Conservation (phyloP, 2,797 vertebrate species). For the Muscicapa comitata region DNA sequence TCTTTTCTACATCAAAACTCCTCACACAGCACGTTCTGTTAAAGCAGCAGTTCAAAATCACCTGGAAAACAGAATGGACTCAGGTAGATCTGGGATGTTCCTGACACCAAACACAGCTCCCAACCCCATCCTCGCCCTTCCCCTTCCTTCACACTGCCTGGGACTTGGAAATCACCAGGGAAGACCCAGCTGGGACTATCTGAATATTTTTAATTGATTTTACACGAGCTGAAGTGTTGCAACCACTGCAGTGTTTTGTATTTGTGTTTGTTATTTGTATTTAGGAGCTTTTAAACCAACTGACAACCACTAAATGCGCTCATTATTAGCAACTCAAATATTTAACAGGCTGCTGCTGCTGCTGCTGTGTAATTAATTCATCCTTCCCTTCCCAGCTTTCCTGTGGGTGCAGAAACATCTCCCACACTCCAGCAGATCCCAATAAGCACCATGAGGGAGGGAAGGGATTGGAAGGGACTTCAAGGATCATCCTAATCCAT, state of each 20-base stretch:
- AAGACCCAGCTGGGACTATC: neutral
- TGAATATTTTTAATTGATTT: neutral
- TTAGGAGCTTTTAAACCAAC: neutral
- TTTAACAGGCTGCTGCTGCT: neutral
- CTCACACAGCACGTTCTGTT: neutral
- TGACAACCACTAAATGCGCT: neutral
- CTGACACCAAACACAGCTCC: accelerated
- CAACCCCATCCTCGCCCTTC: neutral
- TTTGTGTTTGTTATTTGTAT: neutral
- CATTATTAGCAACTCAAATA: neutral
- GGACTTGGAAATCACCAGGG: neutral
- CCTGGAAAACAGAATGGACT: neutral
- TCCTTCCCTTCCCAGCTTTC: neutral
- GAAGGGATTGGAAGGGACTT: neutral
- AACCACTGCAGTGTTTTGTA: neutral
- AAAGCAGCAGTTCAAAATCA: neutral
- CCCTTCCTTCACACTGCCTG: neutral
- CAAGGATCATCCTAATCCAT: neutral
- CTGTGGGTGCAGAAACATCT: neutral
- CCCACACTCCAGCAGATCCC: neutral
- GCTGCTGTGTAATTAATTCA: neutral
- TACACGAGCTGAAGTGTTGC: neutral
- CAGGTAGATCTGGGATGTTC: neutral
- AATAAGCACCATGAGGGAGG: accelerated
- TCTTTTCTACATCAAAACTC: neutral